Evolutionary conservation across 35 echinoderm and acorn worm genomes (phyloP), one percentile per base, ranked within the genome.

Genomic region (Apostichopus parvimensis): DNA sequence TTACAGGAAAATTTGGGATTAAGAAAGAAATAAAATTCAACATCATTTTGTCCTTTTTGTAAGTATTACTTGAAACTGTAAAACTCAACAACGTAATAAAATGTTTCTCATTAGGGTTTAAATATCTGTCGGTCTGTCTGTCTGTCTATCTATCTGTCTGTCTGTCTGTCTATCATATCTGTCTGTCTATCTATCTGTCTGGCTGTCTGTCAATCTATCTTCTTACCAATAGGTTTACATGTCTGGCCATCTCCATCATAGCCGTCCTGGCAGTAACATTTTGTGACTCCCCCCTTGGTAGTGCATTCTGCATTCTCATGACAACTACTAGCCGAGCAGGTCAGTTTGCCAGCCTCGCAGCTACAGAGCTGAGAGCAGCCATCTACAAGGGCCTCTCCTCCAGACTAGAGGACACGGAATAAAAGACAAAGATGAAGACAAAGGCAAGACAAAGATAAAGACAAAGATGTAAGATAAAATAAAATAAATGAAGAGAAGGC

Each of bases 221-320:
- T 14, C 52, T 56, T n/a, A 82, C 79, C 79, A 12, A 54, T 17
- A 57, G 79, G 79, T 82, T 34, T 54, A 82, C 79, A 82, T 7
- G 79, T 55, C 55, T 56, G 52, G n/a, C 79, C 79, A 54, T 82
- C 55, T 2, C 79, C 79, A 34, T 54, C 52, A 54, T 54, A 82
- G 0, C 79, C 79, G 1, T 82, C 79, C 13, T 82, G 18, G 52
- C 79, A 82, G 79, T 82, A 82, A 34, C 28, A 34, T 34, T 34
- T 34, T 34, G 28, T 34, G 28, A 34, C 28, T 34, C 28, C 28
- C 0, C 34, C 79, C 52, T 34, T 82, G 9, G 17, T 82, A 4
- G 8, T 4, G 52, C 79, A 82, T 13, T 45, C 55, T 17, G 79
- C 79, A 82, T 82, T 55, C 15, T n/a, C 25, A 82, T 53, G 79